Base-by-base conservation (phyloP, 2,888 invertebrate genomes). In the Pollenia griseotomentosa region DNA sequence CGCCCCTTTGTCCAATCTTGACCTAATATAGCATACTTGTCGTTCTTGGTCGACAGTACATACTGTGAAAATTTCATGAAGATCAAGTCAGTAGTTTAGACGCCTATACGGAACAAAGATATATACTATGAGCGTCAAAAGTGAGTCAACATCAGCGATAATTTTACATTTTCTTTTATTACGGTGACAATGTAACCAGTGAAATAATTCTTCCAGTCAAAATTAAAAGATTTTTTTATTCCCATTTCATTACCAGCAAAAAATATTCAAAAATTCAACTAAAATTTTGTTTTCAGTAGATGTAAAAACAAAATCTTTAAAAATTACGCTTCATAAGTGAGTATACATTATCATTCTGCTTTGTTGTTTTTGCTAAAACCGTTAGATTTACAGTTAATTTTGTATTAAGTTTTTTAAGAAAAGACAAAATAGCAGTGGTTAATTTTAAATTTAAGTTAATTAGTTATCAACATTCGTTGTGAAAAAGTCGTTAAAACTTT, bases 321-420 rank as follows among this genome's bases (percentile, higher is more conserved):
- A 46, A 42, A n/a, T 4, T 65, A 42, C 44, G 65, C 46, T n/a
- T 19, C 65, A 65, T 44, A 65, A 65, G 46, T 65, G 65, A 65
- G 65, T 65, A 46, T 46, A 65, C 46, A 65, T 9, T 46, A 46
- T 9, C 44, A 4, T n/a, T 65, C 65, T 46, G 11, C 10, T 46
- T 65, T n/a, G 44, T 46, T 46, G 19, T 65, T 65, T 65, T n/a
- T 11, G 19, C n/a, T n/a, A 46, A 65, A 65, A 19, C 65, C 23
- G 65, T 65, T 65, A 65, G 46, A 46, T 65, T 65, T 48, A 65
- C 46, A 16, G 65, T 23, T 23, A 65, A 12, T 65, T 65, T 65
- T 51, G n/a, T 23, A 10, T 65, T 65, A 4, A 44, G 46, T 65
- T 44, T 65, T 65, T 11, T 40, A 9, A 19, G 19, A 65, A 42